Conservation (phyloP, 2,888 invertebrate genomes). For the Leptinotarsa juncta region DNA sequence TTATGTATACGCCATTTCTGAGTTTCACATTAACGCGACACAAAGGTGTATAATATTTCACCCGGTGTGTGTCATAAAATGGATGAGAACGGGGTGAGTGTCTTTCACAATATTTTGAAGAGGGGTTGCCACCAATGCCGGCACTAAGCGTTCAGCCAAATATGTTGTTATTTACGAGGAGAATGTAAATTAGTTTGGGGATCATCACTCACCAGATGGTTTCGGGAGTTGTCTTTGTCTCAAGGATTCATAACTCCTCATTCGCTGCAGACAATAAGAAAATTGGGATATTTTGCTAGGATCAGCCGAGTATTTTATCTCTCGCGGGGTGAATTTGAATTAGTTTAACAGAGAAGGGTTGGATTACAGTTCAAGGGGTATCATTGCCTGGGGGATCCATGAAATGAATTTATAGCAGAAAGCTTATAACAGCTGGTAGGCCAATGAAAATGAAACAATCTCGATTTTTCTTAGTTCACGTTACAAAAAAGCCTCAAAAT, state of each 20-base stretch:
- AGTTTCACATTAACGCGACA: constrained; percentile 47
- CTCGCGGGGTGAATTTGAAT: neutral
- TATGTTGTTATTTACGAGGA: constrained; percentile 23
- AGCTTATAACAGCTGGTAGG: too few species aligned
- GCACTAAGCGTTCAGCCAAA: constrained; percentile 25
- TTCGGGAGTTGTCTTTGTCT: neutral
- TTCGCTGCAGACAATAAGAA: neutral
- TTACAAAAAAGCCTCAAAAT: too few species aligned
- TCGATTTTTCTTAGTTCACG: too few species aligned
- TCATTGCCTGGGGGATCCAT: neutral
- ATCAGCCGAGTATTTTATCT: neutral
- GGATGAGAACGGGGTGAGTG: constrained; percentile 42
- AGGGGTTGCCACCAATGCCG: constrained; percentile 21
- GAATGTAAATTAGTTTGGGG: constrained; percentile 30
- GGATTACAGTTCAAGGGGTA: neutral
- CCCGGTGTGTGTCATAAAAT: constrained; percentile 44
- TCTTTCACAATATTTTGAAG: constrained; percentile 34
- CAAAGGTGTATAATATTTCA: constrained; percentile 49
- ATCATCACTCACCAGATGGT: constrained; percentile 2
- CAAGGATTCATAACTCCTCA: neutral
- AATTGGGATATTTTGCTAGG: neutral
- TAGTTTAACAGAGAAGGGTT: neutral
- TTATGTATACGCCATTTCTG: constrained; percentile 45
- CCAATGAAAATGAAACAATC: too few species aligned
- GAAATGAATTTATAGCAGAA: too few species aligned